A percentile compares a stretch with the other conserved stretches of the same genome.
Evolutionary conservation across 2,888 invertebrate genomes (phyloP).

Genomic region (Drosophila phalerata): DNA sequence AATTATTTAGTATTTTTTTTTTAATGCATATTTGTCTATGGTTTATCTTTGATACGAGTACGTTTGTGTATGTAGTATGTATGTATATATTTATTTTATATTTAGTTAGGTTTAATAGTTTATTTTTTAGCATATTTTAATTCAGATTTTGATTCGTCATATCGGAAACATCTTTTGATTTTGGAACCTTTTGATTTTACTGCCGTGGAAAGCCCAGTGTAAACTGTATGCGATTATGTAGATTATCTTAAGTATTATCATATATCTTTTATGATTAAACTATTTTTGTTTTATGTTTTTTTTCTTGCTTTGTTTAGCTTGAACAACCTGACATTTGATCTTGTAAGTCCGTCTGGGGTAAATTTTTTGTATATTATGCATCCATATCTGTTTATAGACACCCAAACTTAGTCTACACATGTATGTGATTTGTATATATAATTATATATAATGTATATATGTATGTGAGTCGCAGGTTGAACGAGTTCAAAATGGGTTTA

Average conservation of each 20-base stretch:
- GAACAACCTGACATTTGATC: constrained; percentile 65
- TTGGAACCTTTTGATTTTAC: constrained; percentile 82
- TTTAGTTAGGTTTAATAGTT: constrained; percentile 26
- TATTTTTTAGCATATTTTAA: constrained; percentile 19
- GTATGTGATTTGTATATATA: constrained; percentile 16
- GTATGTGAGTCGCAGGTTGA: constrained; percentile 11
- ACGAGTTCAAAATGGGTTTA: constrained; percentile 5
- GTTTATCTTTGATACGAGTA: constrained; percentile 9
- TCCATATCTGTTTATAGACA: constrained; percentile 39
- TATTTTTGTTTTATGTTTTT: constrained; percentile 27
- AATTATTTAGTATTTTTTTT: constrained; percentile 26
- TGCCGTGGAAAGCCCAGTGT: constrained; percentile 84
- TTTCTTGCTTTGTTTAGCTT: constrained; percentile 45
- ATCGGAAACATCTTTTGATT: constrained; percentile 37
- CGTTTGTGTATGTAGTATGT: constrained; percentile 1
- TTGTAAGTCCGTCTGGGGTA: constrained; percentile 44
- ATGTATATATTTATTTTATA: constrained; percentile 29
- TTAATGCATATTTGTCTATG: constrained; percentile 24
- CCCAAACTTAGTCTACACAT: constrained; percentile 53
- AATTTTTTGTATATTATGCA: constrained; percentile 20
- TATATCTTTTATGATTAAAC: constrained; percentile 7
- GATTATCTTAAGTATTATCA: constrained; percentile 27
- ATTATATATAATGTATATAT: constrained; percentile 2
- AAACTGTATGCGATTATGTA: constrained; percentile 76
- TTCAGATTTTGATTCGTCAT: constrained; percentile 50